A percentile compares a stretch with the other conserved stretches of the same genome.
Conservation (phyloP, 2,888 invertebrate species). For the Torymus auratus region DNA sequence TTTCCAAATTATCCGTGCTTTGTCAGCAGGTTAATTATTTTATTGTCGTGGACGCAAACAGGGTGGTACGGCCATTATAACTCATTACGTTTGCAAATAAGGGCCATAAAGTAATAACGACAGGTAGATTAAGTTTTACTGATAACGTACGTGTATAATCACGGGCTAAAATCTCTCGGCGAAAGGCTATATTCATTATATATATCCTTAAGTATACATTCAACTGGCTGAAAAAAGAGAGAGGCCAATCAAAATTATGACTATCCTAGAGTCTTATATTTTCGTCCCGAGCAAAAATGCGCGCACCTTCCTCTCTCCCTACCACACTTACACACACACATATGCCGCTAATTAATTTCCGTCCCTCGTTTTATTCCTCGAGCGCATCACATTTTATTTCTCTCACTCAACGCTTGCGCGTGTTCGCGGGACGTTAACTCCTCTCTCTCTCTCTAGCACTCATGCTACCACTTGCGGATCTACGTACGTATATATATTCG, state of each 20-base stretch:
- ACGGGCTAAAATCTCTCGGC: too few relatives aligned
- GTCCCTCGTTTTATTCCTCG: slow-evolving; percentile 54
- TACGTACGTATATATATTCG: neutral
- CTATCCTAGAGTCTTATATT: neutral
- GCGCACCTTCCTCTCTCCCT: neutral
- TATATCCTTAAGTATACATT: too few relatives aligned
- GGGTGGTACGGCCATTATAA: too few relatives aligned
- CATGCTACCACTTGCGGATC: neutral
- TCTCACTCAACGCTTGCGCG: slow-evolving; percentile 13
- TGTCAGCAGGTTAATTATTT: too few relatives aligned
- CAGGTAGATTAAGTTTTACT: too few relatives aligned
- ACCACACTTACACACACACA: too few relatives aligned
- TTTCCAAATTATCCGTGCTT: too few relatives aligned
- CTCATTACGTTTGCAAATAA: too few relatives aligned
- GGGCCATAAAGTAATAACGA: too few relatives aligned
- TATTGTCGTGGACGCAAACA: too few relatives aligned
- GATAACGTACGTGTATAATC: too few relatives aligned
- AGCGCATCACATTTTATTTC: slow-evolving; percentile 47
- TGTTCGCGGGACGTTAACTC: slow-evolving; percentile 55
- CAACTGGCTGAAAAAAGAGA: neutral
- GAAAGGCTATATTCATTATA: too few relatives aligned
- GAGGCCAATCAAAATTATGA: slow-evolving; percentile 42
- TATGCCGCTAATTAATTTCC: slow-evolving; percentile 55
- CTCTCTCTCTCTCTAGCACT: neutral
- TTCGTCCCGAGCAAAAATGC: slow-evolving; percentile 54